These are phyloP conservation scores for Scolopax bukidnonensis DNA, from an alignment of 2,797 vertebrate genomes.

Conservation along the genomic window DNA sequence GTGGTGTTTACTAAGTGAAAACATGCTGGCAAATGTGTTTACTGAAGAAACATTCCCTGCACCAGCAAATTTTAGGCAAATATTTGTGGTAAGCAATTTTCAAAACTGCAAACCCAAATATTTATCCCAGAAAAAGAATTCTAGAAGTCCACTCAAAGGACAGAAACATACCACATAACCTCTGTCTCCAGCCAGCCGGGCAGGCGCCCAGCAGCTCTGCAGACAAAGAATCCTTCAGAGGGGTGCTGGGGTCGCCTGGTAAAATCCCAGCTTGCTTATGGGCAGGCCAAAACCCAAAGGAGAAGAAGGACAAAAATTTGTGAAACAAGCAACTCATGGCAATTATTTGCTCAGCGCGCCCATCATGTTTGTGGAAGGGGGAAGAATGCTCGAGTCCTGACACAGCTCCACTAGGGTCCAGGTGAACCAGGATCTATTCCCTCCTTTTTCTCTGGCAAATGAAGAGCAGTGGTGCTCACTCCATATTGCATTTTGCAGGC, in stretches of 20 bases:
- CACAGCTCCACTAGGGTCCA: background rate
- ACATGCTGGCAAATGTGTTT: constrained; percentile 56
- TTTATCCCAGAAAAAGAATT: constrained; percentile 39
- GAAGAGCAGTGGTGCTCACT: background rate
- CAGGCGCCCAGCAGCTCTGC: background rate
- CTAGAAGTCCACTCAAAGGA: background rate
- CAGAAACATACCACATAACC: background rate
- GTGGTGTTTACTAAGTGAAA: constrained; percentile 53
- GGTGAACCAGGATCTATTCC: background rate
- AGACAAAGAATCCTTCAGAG: constrained; percentile 42
- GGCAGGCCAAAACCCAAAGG: background rate
- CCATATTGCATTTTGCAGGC: background rate
- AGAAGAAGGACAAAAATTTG: background rate
- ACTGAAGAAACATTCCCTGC: constrained; percentile 59
- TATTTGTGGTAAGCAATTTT: constrained; percentile 65
- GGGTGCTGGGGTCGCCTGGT: background rate
- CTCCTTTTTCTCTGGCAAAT: background rate
- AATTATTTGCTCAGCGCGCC: background rate
- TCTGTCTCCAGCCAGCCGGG: background rate
- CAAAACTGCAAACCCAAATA: constrained; percentile 53
- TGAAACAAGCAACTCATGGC: background rate
- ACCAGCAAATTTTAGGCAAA: constrained; percentile 58
- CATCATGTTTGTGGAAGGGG: background rate
- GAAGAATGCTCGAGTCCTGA: fast-evolving
- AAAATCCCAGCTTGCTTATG: background rate